phyloP scores from a whole-genome alignment of 2,797 vertebrate genomes.

The Tiaroga cobitis region DNA sequence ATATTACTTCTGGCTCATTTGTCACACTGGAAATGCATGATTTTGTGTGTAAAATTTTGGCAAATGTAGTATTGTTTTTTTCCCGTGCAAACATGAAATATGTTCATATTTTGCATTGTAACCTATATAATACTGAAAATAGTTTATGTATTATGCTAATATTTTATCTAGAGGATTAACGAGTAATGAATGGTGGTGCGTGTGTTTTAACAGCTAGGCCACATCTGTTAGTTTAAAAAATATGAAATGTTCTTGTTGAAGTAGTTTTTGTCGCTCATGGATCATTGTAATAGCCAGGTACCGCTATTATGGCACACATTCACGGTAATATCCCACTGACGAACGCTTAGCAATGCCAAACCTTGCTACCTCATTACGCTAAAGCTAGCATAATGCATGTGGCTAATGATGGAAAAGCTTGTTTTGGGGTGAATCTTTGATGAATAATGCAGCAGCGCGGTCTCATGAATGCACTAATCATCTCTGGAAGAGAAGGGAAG shows the following conservation, averaged over 20 bases:
- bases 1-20: neutral
- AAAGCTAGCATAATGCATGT: conserved; percentile 21
- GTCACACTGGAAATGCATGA: neutral
- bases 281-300: conserved; percentile 20
- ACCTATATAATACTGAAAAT: neutral
- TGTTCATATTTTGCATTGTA: neutral
- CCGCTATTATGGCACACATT: neutral
- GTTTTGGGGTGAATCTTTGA: conserved; percentile 32
- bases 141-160: neutral
- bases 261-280: neutral
- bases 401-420: conserved; percentile 29
- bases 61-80: neutral
- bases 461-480: conserved; percentile 27
- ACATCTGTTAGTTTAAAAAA: neutral
- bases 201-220: neutral
- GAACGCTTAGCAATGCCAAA: neutral
- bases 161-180: neutral
- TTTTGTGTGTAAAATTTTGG: neutral
- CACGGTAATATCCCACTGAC: neutral
- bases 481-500: conserved; percentile 19
- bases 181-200: neutral
- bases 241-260: neutral
- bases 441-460: conserved; percentile 33
- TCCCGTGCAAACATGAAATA: too few species aligned
- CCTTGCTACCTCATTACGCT: conserved; percentile 17